Percentiles rank a stretch among this genome's conserved stretches.
phyloP scores from a whole-genome alignment of 2,888 invertebrate species.

The Eristalis pertinax region DNA sequence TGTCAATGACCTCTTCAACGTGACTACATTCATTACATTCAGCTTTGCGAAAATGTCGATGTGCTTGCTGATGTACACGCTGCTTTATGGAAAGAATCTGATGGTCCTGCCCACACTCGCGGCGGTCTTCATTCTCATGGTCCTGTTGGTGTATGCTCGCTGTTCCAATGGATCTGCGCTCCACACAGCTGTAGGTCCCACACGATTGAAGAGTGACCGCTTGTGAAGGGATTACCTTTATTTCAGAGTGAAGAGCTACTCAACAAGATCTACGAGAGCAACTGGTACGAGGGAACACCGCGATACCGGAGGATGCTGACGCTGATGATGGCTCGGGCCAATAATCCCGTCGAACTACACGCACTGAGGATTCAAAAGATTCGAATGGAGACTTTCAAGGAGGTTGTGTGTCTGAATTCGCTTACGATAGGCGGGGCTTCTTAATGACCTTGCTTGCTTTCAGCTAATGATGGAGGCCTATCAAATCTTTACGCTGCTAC shows the following conservation, averaged over 20 bases:
- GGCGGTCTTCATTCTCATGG: neutral
- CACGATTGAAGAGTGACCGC: neutral
- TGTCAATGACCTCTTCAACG: neutral
- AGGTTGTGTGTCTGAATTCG: neutral
- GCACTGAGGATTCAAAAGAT: neutral
- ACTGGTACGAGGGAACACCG: constrained; percentile 18
- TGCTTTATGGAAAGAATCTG: neutral
- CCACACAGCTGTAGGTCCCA: neutral
- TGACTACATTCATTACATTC: neutral
- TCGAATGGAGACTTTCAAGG: constrained; percentile 17
- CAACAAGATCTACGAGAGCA: constrained; percentile 1
- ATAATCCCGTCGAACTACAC: neutral
- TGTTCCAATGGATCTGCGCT: neutral
- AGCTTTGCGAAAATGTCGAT: neutral
- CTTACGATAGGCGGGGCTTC: neutral
- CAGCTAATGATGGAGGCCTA: neutral
- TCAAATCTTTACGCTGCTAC: constrained; percentile 7
- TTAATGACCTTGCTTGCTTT: neutral
- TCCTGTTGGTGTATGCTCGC: neutral
- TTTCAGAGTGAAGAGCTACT: constrained; percentile 8
- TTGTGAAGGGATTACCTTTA: neutral
- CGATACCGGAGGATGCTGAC: constrained; percentile 1
- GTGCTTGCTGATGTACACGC: neutral
- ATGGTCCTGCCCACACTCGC: neutral
- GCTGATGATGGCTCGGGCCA: neutral